Percentiles rank a stretch among this genome's conserved stretches.
These are phyloP conservation scores for Lobophora halterata DNA, from an alignment of 2,888 invertebrate species.

Conservation along the genomic window DNA sequence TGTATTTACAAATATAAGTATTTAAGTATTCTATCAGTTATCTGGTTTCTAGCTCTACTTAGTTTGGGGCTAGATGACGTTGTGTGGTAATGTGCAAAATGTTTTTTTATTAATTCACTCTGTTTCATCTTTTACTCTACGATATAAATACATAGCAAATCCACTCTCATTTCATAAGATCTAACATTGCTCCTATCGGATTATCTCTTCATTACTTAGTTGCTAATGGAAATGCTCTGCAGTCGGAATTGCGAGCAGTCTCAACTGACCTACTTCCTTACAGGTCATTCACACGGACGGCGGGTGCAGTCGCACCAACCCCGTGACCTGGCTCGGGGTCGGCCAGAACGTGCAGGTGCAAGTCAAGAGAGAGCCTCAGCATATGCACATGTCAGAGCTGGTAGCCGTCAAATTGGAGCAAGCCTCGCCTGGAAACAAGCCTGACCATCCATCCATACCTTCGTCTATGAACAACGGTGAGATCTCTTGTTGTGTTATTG, in stretches of 20 bases:
- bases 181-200: not conserved
- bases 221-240: not conserved
- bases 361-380: conserved; percentile 84
- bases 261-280: not conserved
- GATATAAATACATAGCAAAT: too few species aligned
- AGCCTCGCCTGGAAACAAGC: conserved; percentile 83
- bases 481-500: conserved; percentile 21
- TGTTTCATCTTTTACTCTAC: too few species aligned
- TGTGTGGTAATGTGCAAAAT: too few species aligned
- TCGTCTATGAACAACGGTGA: conserved; percentile 71
- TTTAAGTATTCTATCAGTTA: too few species aligned
- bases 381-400: conserved; percentile 80
- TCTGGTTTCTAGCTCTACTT: too few species aligned
- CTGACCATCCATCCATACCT: conserved; percentile 69
- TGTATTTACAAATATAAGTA: too few species aligned
- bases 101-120: too few species aligned
- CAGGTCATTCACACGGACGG: conserved; percentile 76
- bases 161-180: too few species aligned
- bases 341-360: conserved; percentile 77
- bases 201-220: not conserved
- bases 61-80: too few species aligned
- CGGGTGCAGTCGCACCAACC: conserved; percentile 86
- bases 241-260: not conserved
- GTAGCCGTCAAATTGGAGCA: conserved; percentile 84
- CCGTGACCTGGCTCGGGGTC: conserved; percentile 82